Percentiles rank a stretch among this genome's conserved stretches.
phyloP scores from a whole-genome alignment of 2,797 vertebrate species.

The Oryzias dopingdopingensis region DNA sequence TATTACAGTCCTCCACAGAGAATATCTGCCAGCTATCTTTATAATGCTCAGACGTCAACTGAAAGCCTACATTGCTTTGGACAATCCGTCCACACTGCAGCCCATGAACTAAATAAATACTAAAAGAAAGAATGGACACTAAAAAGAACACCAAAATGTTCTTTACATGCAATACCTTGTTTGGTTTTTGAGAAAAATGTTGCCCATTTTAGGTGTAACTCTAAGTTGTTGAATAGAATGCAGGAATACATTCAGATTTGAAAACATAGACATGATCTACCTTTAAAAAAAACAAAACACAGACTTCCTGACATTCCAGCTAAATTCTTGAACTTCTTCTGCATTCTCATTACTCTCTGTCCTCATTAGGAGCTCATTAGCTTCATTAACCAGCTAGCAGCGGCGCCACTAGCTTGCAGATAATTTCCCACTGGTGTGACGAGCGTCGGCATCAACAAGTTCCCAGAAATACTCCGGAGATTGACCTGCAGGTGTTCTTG shows the following conservation, averaged over 20 bases:
- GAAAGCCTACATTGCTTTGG: conserved; percentile 35
- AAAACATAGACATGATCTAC: too few relatives aligned
- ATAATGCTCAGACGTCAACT: conserved; percentile 54
- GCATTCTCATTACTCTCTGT: conserved; percentile 17
- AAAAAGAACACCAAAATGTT: conserved; percentile 20
- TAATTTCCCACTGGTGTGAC: conserved; percentile 19
- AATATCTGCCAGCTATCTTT: conserved; percentile 50
- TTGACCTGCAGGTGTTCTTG: neutral
- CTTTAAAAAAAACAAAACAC: neutral
- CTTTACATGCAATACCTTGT: conserved; percentile 1
- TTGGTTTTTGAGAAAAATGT: too few relatives aligned
- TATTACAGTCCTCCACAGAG: conserved; percentile 40
- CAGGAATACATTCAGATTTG: too few relatives aligned
- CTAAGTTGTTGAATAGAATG: too few relatives aligned
- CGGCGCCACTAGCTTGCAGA: neutral
- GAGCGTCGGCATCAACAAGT: conserved; percentile 7
- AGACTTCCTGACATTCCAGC: neutral
- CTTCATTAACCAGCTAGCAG: conserved; percentile 16
- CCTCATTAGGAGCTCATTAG: conserved; percentile 22
- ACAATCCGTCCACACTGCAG: conserved; percentile 23
- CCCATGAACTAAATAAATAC: conserved; percentile 15
- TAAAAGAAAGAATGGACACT: conserved; percentile 10
- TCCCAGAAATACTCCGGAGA: neutral
- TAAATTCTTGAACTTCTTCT: neutral
- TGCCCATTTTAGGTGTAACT: too few relatives aligned